phyloP scores from a whole-genome alignment of 2,888 invertebrate genomes.

The Quadroppia sp. region DNA sequence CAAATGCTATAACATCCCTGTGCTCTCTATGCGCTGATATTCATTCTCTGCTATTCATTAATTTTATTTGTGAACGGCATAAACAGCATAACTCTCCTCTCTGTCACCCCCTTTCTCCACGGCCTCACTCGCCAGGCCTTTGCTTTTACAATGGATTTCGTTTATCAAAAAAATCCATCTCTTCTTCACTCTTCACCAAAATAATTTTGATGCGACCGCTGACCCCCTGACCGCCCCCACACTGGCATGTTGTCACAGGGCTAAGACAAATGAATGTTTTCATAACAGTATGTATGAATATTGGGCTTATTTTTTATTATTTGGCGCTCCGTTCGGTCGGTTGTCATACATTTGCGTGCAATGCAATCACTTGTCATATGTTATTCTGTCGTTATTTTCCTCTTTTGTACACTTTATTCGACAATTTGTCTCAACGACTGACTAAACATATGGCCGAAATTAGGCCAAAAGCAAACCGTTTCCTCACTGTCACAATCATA shows the following conservation, averaged over 20 bases:
- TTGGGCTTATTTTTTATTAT: constrained; percentile 14
- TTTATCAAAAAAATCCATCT: constrained; percentile 31
- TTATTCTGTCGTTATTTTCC: constrained; percentile 20
- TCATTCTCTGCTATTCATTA: constrained; percentile 35
- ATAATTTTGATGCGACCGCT: constrained; percentile 35
- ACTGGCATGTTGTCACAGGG: constrained; percentile 23
- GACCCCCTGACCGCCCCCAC: constrained; percentile 35
- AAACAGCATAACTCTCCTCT: constrained; percentile 4
- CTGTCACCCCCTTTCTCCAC: background rate
- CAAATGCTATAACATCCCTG: constrained; percentile 16
- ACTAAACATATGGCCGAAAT: constrained; percentile 28
- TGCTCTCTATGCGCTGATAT: constrained; percentile 34
- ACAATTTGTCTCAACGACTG: constrained; percentile 15
- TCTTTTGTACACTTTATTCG: constrained; percentile 24
- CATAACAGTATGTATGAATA: constrained; percentile 2
- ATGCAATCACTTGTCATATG: constrained; percentile 23
- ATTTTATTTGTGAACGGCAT: constrained; percentile 28
- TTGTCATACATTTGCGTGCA: constrained; percentile 35
- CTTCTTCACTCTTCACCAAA: constrained; percentile 25
- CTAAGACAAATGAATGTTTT: constrained; percentile 29
- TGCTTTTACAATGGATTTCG: constrained; percentile 15
- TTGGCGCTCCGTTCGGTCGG: constrained; percentile 2
- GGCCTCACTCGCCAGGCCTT: background rate
- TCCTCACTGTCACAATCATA: background rate
- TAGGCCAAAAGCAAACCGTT: background rate